phyloP scores from a whole-genome alignment of 1,140 invertebrate genomes.

The Agrilus planipennis region DNA sequence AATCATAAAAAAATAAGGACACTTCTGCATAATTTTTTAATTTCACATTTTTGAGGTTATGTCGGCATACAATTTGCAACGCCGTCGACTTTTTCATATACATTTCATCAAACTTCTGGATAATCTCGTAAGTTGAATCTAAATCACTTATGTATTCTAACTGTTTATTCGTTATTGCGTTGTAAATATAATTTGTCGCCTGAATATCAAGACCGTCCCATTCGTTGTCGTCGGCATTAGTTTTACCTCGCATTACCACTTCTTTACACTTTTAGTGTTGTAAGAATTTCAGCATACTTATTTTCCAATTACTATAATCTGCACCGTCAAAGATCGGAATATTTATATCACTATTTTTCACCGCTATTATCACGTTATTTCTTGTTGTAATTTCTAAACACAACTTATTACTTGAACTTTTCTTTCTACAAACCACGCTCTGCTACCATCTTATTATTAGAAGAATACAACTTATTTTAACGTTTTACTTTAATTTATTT shows the following conservation, averaged over 20 bases:
- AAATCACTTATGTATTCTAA: conserved; percentile 13
- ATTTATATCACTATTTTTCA: conserved; percentile 1
- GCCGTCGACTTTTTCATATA: too few species aligned
- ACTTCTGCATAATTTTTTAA: conserved; percentile 15
- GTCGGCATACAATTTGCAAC: conserved; percentile 18
- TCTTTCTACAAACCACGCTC: not conserved
- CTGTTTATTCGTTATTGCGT: conserved; percentile 16
- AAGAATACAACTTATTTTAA: too few species aligned
- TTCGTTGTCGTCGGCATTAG: conserved; percentile 1
- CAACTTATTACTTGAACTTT: too few species aligned
- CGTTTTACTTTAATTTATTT: too few species aligned
- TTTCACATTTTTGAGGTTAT: conserved; percentile 15
- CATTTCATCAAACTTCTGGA: conserved; percentile 16
- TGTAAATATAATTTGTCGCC: conserved; percentile 18
- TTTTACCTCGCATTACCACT: conserved; percentile 6
- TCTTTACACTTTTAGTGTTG: conserved; percentile 18
- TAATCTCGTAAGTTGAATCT: conserved; percentile 12
- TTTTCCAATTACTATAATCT: conserved; percentile 24
- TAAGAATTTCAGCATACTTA: conserved; percentile 6
- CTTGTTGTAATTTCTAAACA: too few species aligned
- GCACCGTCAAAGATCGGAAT: conserved; percentile 23
- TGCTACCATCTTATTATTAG: too few species aligned
- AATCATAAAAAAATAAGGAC: conserved; percentile 16
- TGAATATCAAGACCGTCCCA: conserved; percentile 14
- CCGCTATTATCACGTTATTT: too few species aligned